A percentile compares a stretch with the other conserved stretches of the same genome.
Evolutionary conservation across 2,113 vertebrate species (phyloP).

Genomic region (Nanger granti): DNA sequence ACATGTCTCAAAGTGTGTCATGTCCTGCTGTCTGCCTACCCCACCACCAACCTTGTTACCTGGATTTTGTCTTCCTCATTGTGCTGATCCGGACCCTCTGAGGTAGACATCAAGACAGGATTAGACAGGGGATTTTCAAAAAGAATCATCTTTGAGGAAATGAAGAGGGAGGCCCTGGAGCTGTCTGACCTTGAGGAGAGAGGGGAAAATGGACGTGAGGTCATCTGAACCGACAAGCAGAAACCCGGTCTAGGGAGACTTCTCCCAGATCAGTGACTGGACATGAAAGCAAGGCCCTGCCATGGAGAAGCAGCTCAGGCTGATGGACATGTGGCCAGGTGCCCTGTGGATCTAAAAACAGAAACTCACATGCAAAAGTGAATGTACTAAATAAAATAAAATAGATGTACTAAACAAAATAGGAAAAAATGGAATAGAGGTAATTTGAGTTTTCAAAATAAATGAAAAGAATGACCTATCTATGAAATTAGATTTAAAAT

Average conservation of each 20-base stretch:
- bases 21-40: too few relatives aligned
- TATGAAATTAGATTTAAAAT: not conserved
- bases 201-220: not conserved
- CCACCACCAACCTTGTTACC: fast-evolving
- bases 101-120: not conserved
- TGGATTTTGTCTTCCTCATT: not conserved
- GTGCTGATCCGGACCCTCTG: not conserved
- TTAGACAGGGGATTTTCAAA: not conserved
- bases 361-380: not conserved
- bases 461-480: not conserved
- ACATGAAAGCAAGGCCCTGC: not conserved
- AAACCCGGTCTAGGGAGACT: not conserved
- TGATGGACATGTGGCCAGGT: not conserved
- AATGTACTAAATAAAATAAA: not conserved
- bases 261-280: not conserved
- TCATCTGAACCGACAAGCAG: too few relatives aligned
- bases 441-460: not conserved
- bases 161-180: not conserved
- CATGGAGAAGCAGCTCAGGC: too few relatives aligned
- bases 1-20: fast-evolving
- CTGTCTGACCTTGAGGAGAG: not conserved
- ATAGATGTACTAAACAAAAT: not conserved
- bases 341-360: not conserved
- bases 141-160: not conserved
- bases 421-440: not conserved